Base-by-base conservation (phyloP, 2,113 vertebrate species). In the Anhinga anhinga region DNA sequence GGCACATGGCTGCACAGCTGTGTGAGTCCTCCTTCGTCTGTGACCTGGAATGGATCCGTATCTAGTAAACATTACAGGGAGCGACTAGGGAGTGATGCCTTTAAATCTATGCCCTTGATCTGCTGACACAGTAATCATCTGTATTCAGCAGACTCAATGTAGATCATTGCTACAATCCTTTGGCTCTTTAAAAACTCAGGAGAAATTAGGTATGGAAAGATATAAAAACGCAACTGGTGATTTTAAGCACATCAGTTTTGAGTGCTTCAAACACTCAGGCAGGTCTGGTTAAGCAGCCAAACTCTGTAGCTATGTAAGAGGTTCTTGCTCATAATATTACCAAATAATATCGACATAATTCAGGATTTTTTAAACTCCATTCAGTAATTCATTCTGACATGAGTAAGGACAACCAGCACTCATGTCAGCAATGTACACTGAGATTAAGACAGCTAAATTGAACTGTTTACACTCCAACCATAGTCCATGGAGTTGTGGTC, bases 401-500 rank as follows among this genome's bases (percentile, higher is more conserved):
- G 44, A 76, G 36, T 59, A 72, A 76, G 78, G 87, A 89, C 38
- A 79, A 40, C 50, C 59, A 84, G 26, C 63, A 71, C 38, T 71
- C 73, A 74, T 5, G 6, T 52, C 2, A 8, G 52, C 63, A 91
- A 18, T 40, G 77, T 47, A 73, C 63, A 77, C 72, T 79, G 65
- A 53, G 55, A 62, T 92, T 84, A 91, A 82, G 59, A 55, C n/a
- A 84, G 80, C n/a, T 65, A 89, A 86, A 95, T 30, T 47, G 86
- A 97, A 59, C 47, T 55, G 72, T 94, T 95, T 96, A 82, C 50
- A 63, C 47, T 86, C 72, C 58, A 77, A 0, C 36, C 70, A 19
- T 30, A 80, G 74, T 58, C 40, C 44, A 17, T 17, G 32, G 67
- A 86, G 80, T 83, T 50, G 45, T 58, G 81, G 50, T 88, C 86